Percentiles rank a stretch among this genome's conserved stretches.
phyloP scores from a whole-genome alignment of 2,888 invertebrate genomes.

The Lymantria monacha region DNA sequence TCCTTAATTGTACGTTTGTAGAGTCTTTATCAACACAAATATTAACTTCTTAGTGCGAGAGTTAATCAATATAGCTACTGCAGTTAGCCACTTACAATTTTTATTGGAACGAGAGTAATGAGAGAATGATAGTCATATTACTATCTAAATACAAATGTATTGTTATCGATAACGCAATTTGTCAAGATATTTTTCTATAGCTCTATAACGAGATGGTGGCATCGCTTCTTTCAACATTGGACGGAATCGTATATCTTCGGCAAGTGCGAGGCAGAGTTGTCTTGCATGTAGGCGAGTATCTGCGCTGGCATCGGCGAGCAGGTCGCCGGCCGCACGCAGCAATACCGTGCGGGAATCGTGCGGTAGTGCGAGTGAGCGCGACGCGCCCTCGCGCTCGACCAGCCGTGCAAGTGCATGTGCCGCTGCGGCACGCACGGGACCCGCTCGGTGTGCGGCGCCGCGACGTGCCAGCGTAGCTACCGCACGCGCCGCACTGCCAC shows the following conservation, averaged over 20 bases:
- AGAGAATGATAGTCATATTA: too few relatives aligned
- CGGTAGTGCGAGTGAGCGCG: conserved; percentile 86
- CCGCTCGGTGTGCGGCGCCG: conserved; percentile 92
- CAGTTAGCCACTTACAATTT: too few relatives aligned
- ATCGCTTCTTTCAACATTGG: conserved; percentile 90
- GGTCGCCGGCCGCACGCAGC: conserved; percentile 90
- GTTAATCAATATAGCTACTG: too few relatives aligned
- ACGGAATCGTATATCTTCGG: conserved; percentile 88
- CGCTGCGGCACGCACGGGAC: conserved; percentile 91
- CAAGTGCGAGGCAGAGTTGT: conserved; percentile 87
- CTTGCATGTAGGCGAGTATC: conserved; percentile 93
- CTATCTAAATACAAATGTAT: neutral
- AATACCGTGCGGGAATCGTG: conserved; percentile 91
- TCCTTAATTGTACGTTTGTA: too few relatives aligned
- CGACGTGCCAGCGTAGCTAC: conserved; percentile 85
- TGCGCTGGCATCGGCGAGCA: conserved; percentile 92
- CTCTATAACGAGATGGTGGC: conserved; percentile 88
- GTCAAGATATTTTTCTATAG: conserved; percentile 91
- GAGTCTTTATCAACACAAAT: too few relatives aligned
- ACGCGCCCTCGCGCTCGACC: conserved; percentile 88
- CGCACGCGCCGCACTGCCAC: conserved; percentile 86
- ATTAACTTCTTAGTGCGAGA: too few relatives aligned
- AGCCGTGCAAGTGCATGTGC: conserved; percentile 89
- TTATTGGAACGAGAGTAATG: too few relatives aligned
- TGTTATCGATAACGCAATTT: conserved; percentile 68